Percentiles rank a stretch among this genome's conserved stretches.
Evolutionary conservation across 2,113 vertebrate species (phyloP).

Genomic region (Pelecanus crispus): DNA sequence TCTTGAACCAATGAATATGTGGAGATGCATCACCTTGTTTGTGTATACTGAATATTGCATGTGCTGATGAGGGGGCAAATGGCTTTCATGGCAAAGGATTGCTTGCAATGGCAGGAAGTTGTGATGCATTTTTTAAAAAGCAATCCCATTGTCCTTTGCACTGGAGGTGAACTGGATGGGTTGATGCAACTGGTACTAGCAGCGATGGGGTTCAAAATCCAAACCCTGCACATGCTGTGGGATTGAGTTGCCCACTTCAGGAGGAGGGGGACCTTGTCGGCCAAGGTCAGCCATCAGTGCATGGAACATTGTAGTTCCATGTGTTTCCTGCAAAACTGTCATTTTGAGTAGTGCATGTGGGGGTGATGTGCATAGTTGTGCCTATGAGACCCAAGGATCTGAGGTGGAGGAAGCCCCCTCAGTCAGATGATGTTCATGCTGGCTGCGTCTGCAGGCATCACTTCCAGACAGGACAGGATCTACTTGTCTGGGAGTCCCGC

Average conservation of each 20-base stretch:
- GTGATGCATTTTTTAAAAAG: neutral
- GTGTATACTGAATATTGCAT: neutral
- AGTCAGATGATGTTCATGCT: neutral
- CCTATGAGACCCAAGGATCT: neutral
- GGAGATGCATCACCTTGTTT: neutral
- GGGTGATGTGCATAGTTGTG: neutral
- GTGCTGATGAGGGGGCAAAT: neutral
- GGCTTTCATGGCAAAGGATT: neutral
- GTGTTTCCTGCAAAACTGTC: neutral
- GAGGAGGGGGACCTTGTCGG: neutral
- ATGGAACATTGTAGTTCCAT: neutral
- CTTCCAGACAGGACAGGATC: neutral
- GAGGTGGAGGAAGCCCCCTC: neutral
- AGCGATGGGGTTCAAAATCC: neutral
- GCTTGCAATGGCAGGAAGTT: neutral
- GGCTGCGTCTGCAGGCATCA: neutral
- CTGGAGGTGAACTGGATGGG: neutral
- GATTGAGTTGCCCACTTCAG: neutral
- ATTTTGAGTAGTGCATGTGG: neutral
- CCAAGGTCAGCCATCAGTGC: neutral
- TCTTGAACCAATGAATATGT: neutral
- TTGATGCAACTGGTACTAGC: neutral
- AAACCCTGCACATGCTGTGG: fast-evolving
- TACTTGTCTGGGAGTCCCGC: neutral
- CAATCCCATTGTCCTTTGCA: neutral